Conservation (phyloP, 2,888 invertebrate genomes). For the Pterostichus madidus region DNA sequence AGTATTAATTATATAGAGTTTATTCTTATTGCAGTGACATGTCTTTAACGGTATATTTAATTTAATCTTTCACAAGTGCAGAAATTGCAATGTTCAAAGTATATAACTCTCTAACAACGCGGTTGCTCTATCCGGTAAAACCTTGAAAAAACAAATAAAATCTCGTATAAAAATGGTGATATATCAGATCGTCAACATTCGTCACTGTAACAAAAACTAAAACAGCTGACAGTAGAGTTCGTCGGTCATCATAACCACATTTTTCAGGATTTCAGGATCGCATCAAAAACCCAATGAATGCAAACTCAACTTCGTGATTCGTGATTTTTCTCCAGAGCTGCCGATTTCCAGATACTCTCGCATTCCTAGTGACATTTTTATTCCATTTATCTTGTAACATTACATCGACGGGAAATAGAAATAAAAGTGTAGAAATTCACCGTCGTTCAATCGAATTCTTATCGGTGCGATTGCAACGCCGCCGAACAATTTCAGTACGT, state of each 20-base stretch:
- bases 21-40: too few species aligned
- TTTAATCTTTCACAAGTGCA: too few species aligned
- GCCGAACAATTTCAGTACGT: not conserved
- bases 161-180: too few species aligned
- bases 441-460: slow-evolving; percentile 45
- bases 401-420: slow-evolving; percentile 8
- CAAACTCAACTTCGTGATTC: not conserved
- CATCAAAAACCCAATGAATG: slow-evolving; percentile 12
- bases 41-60: too few species aligned
- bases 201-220: not conserved
- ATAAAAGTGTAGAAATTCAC: slow-evolving; percentile 12
- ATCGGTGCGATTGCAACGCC: slow-evolving; percentile 31
- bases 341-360: not conserved
- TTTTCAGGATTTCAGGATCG: not conserved
- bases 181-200: too few species aligned
- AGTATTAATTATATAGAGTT: too few species aligned
- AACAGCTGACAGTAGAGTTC: not conserved
- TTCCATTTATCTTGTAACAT: slow-evolving; percentile 39
- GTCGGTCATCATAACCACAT: not conserved
- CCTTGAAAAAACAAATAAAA: too few species aligned
- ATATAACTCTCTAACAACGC: too few species aligned
- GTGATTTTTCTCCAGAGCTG: not conserved
- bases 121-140: too few species aligned
- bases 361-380: slow-evolving; percentile 1
- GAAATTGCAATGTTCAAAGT: too few species aligned